Conservation (phyloP, 2,113 vertebrate genomes). For the Abramis brama region DNA sequence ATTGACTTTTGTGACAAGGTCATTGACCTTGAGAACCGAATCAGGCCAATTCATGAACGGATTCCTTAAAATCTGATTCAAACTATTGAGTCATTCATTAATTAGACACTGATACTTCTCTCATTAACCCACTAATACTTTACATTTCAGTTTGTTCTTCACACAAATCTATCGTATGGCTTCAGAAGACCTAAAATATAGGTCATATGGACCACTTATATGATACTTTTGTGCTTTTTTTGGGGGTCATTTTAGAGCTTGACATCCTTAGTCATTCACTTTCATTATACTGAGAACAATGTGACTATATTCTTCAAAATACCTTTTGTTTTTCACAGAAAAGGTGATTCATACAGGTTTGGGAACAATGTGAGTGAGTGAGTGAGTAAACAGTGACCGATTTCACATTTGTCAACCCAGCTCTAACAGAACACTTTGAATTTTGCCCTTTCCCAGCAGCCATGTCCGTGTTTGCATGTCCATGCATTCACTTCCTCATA, state of each 20-base stretch:
- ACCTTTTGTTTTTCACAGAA: neutral
- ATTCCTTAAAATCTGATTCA: neutral
- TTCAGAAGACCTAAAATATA: neutral
- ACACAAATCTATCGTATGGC: neutral
- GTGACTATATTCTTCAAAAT: neutral
- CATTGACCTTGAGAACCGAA: neutral
- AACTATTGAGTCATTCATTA: neutral
- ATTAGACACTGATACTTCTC: neutral
- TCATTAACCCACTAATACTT: neutral
- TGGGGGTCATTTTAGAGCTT: neutral
- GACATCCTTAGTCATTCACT: neutral
- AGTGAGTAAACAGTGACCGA: neutral
- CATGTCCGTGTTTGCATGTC: constrained; percentile 1
- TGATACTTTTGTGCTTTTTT: neutral
- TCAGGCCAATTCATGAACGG: neutral
- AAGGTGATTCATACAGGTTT: neutral
- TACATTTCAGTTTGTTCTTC: neutral
- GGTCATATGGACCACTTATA: neutral
- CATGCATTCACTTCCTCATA: constrained; percentile 32
- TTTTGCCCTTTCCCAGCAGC: constrained; percentile 58
- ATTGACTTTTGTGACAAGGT: neutral
- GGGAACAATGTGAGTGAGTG: neutral
- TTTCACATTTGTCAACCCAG: neutral
- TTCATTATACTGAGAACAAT: neutral
- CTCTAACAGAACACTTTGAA: constrained; percentile 58